Evolutionary conservation across 2,113 vertebrate species (phyloP).

Genomic region (Oreochromis aureus): DNA sequence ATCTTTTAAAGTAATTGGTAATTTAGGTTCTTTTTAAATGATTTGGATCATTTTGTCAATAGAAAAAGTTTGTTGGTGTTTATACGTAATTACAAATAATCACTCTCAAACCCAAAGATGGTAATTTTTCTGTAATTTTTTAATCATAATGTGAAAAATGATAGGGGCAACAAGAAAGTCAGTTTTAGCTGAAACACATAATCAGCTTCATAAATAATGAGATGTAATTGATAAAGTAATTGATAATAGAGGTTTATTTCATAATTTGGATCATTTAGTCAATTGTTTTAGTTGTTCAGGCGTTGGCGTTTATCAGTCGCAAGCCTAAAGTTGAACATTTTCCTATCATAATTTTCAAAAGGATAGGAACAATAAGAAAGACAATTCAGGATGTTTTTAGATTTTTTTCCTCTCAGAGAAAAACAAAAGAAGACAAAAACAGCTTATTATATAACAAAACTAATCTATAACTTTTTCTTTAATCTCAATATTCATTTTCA

Average conservation of each 20-base stretch:
- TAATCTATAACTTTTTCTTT: background rate
- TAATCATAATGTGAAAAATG: background rate
- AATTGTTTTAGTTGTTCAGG: background rate
- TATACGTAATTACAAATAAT: background rate
- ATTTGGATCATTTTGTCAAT: background rate
- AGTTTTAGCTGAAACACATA: background rate
- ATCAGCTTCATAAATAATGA: background rate
- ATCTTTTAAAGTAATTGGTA: background rate
- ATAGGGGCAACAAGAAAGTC: no score
- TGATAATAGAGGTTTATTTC: background rate
- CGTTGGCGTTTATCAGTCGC: background rate
- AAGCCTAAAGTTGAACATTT: background rate
- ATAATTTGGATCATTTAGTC: background rate
- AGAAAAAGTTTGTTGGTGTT: background rate
- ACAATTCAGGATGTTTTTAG: background rate
- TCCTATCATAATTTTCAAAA: background rate
- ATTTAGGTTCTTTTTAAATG: no score
- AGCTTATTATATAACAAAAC: background rate
- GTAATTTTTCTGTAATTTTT: background rate
- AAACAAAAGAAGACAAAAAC: background rate
- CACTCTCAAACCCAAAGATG: background rate
- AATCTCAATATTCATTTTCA: background rate
- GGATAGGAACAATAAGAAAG: background rate
- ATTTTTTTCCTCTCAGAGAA: background rate
- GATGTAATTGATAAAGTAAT: background rate